Percentiles rank a stretch among this genome's conserved stretches.
Evolutionary conservation across 2,888 invertebrate species (phyloP).

Genomic region (Heteromyza rotundicornis): DNA sequence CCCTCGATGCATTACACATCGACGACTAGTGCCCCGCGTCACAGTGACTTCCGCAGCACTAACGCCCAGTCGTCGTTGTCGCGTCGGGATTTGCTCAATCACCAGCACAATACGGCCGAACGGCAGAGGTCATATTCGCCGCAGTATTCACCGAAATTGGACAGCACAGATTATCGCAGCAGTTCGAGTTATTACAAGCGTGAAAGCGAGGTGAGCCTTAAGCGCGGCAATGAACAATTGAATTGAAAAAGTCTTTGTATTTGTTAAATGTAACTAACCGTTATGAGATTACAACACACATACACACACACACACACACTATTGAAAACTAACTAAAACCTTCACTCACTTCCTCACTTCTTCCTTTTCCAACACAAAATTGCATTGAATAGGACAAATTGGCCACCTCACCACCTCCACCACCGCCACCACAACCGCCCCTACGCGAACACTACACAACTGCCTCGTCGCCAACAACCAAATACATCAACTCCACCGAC

Average conservation of each 20-base stretch:
- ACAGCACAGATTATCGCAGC: constrained; percentile 55
- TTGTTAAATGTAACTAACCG: neutral
- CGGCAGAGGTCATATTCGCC: constrained; percentile 60
- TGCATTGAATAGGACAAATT: constrained; percentile 4
- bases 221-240: neutral
- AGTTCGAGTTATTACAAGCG: constrained; percentile 61
- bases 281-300: neutral
- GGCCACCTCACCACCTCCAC: constrained; percentile 44
- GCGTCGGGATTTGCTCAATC: constrained; percentile 45
- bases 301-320: too few species aligned
- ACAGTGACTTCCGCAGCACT: constrained; percentile 58
- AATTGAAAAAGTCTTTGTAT: neutral
- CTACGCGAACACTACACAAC: constrained; percentile 39
- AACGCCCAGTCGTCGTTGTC: constrained; percentile 45
- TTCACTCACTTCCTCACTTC: constrained; percentile 23
- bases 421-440: constrained; percentile 44
- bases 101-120: constrained; percentile 45
- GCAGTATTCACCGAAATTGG: constrained; percentile 59
- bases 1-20: constrained; percentile 62
- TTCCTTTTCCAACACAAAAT: constrained; percentile 28
- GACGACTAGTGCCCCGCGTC: constrained; percentile 52
- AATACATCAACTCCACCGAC: constrained; percentile 55
- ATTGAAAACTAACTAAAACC: constrained; percentile 31
- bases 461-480: constrained; percentile 50
- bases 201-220: constrained; percentile 58